phyloP scores from a whole-genome alignment of 2,797 vertebrate species.

The Nannoperca australis region DNA sequence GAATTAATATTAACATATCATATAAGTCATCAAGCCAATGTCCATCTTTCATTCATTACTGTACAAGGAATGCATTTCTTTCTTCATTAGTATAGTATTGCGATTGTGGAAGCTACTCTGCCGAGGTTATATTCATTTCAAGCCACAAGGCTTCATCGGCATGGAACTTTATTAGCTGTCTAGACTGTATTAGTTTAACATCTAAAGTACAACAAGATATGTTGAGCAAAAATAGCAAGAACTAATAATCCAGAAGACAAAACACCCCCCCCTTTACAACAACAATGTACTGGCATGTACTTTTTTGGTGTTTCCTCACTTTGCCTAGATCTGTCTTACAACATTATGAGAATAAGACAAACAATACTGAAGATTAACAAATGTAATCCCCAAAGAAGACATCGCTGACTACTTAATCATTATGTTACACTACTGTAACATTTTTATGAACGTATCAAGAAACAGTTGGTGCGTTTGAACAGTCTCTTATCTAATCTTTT shows the following conservation, averaged over 20 bases:
- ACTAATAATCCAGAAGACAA: not conserved
- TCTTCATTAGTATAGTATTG: not conserved
- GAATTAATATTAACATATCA: not conserved
- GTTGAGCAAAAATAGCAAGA: not conserved
- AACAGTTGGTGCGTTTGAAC: not conserved
- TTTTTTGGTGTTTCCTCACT: not conserved
- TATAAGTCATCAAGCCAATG: not conserved
- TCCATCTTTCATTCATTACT: not conserved
- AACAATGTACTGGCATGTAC: not conserved
- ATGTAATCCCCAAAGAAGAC: not conserved
- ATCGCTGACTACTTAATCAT: not conserved
- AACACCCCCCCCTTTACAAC: not conserved
- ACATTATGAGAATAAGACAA: not conserved
- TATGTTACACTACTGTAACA: not conserved
- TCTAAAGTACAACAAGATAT: not conserved
- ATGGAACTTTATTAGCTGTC: not conserved
- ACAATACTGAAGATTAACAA: not conserved
- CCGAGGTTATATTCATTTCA: not conserved
- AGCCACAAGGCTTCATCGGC: too few relatives aligned
- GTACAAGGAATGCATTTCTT: not conserved
- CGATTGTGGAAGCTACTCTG: not conserved
- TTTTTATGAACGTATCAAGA: not conserved
- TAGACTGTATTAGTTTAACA: not conserved
- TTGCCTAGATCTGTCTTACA: not conserved
- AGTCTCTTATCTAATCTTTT: constrained; percentile 7